Percentiles rank a stretch among this genome's conserved stretches.
These are phyloP conservation scores for Strigops habroptila DNA, from an alignment of 2,113 vertebrate species.

Conservation along the genomic window DNA sequence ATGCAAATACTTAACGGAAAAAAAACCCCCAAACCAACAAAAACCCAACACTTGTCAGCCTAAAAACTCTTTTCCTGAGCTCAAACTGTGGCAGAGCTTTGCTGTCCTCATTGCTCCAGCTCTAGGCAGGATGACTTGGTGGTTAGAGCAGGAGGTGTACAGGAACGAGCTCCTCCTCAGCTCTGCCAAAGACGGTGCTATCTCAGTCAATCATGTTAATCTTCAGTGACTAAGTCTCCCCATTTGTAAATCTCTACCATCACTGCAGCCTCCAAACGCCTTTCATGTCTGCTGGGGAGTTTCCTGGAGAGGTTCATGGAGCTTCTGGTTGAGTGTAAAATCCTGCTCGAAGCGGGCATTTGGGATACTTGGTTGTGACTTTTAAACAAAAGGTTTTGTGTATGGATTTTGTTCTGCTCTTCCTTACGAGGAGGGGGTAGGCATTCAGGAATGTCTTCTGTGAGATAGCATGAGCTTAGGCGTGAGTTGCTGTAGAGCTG, in stretches of 20 bases:
- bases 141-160: neutral
- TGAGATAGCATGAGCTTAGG: neutral
- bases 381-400: neutral
- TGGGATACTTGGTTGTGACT: neutral
- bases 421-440: neutral
- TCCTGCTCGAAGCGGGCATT: neutral
- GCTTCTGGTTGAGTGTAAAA: neutral
- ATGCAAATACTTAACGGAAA: neutral
- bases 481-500: neutral
- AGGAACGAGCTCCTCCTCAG: neutral
- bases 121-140: neutral
- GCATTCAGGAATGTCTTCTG: neutral
- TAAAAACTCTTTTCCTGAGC: neutral
- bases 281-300: conserved; percentile 7
- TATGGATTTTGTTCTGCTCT: neutral
- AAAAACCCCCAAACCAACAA: neutral
- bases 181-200: neutral
- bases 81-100: neutral
- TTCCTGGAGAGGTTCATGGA: conserved; percentile 18
- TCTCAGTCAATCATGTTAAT: neutral
- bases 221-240: conserved; percentile 12
- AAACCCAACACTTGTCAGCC: neutral
- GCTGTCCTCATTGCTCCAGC: neutral
- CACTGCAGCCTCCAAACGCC: neutral
- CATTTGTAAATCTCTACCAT: conserved; percentile 12